Evolutionary conservation across 2,888 invertebrate species (phyloP), one percentile per base, ranked within the genome.

Genomic region (Luffia ferchaultella): DNA sequence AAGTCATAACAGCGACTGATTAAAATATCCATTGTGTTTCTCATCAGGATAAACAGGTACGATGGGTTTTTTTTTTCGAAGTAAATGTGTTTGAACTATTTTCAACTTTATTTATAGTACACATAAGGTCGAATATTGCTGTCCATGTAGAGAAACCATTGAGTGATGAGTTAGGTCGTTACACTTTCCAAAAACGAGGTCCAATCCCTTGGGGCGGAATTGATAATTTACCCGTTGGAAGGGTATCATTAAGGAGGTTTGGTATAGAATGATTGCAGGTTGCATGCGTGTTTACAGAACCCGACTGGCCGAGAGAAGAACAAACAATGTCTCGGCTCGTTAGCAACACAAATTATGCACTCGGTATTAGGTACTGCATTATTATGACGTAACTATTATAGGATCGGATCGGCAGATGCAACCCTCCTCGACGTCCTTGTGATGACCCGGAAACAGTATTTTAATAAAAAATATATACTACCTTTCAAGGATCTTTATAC

Each of bases 201-300:
- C 62, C 60, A 64, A 64, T 66, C 75, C 80, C 80, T 76, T 62
- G 69, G 73, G 78, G 80, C 78, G 67, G 77, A 76, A 80, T 80
- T 82, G 83, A 82, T 82, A 83, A 83, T 83, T 82, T 82, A 78
- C 80, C 76, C 66, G 71, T 78, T 75, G 70, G 67, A 70, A 80
- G 76, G 76, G 75, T 80, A 80, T 83, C 71, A 83, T 83, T 82
- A 83, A 70, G 72, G 67, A 62, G 64, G 71, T 70, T 71, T 68
- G 65, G 66, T 68, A 70, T 67, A 68, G 66, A 72, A 73, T 80
- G 79, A 83, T 83, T 82, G 69, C 69, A 60, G 73, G 82, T 73
- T 79, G 65, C 69, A 65, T 65, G 63, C 65, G 63, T 70, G 70
- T 73, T 76, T 76, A 73, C 65, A 60, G 63, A 65, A 63, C 64